Percentiles rank a stretch among this genome's conserved stretches.
These are phyloP conservation scores for Calliphora vicina DNA, from an alignment of 1,140 invertebrate species.

Conservation along the genomic window DNA sequence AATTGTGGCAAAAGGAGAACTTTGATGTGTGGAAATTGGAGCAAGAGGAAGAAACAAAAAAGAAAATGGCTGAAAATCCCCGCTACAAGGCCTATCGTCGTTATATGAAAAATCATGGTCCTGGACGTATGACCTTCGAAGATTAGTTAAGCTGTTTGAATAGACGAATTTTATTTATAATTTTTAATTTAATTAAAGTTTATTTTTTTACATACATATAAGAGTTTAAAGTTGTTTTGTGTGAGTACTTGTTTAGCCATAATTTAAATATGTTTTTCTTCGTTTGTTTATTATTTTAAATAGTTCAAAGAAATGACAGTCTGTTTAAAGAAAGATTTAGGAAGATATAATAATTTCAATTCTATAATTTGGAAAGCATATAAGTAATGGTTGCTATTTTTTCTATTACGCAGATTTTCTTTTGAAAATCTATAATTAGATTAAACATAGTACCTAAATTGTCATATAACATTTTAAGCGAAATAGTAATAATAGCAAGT, in stretches of 20 bases:
- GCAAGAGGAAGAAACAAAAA: conserved; percentile 84
- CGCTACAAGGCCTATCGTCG: conserved; percentile 81
- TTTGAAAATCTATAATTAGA: too few species aligned
- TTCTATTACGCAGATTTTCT: too few species aligned
- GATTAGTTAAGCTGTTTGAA: conserved; percentile 61
- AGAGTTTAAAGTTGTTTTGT: neutral
- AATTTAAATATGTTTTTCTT: neutral
- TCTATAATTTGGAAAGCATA: too few species aligned
- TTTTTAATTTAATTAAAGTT: neutral
- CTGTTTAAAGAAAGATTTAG: neutral
- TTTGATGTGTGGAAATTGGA: conserved; percentile 80
- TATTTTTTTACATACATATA: neutral
- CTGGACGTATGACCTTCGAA: conserved; percentile 81
- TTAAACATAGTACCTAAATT: too few species aligned
- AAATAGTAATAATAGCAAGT: too few species aligned
- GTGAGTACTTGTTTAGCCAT: neutral
- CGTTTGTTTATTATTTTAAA: neutral
- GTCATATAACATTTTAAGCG: too few species aligned
- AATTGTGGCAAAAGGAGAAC: conserved; percentile 85
- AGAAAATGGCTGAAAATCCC: conserved; percentile 79
- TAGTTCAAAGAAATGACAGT: neutral
- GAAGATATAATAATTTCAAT: neutral
- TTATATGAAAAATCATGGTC: conserved; percentile 82
- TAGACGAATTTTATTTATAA: neutral
- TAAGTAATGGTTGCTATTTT: too few species aligned